These are phyloP conservation scores for Dermochelys coriacea DNA, from an alignment of 2,797 vertebrate genomes.

Conservation along the genomic window DNA sequence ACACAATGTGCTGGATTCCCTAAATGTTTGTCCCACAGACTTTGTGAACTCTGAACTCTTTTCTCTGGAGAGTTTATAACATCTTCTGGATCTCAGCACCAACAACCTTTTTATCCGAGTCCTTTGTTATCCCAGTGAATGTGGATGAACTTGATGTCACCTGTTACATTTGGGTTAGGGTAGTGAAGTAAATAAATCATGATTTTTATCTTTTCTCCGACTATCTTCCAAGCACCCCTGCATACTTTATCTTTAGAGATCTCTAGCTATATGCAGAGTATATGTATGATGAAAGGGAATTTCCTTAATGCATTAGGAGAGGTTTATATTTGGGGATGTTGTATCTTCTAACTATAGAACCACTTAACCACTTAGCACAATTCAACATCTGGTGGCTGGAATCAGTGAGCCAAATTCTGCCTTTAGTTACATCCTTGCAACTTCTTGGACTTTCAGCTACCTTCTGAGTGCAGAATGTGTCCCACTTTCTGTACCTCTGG, in stretches of 20 bases:
- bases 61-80: slow-evolving; percentile 23
- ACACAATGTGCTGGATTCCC: slow-evolving; percentile 13
- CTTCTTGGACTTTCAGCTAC: background rate
- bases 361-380: background rate
- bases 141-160: slow-evolving; percentile 1
- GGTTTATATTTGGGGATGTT: background rate
- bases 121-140: slow-evolving; percentile 27
- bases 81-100: slow-evolving; percentile 50
- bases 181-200: slow-evolving; percentile 50
- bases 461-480: background rate
- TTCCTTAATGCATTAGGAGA: background rate
- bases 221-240: background rate
- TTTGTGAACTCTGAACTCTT: slow-evolving; percentile 33
- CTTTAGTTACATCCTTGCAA: background rate
- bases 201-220: slow-evolving; percentile 28
- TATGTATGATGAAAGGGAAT: background rate
- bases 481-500: background rate
- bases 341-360: background rate
- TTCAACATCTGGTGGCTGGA: background rate
- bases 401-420: background rate
- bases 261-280: background rate
- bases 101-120: slow-evolving; percentile 14
- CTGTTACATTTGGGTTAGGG: slow-evolving; percentile 17
- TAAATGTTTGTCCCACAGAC: slow-evolving; percentile 10
- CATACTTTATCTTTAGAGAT: background rate